Percentiles rank a stretch among this genome's conserved stretches.
phyloP scores from a whole-genome alignment of 1,140 invertebrate genomes.

The Lethrus apterus region DNA sequence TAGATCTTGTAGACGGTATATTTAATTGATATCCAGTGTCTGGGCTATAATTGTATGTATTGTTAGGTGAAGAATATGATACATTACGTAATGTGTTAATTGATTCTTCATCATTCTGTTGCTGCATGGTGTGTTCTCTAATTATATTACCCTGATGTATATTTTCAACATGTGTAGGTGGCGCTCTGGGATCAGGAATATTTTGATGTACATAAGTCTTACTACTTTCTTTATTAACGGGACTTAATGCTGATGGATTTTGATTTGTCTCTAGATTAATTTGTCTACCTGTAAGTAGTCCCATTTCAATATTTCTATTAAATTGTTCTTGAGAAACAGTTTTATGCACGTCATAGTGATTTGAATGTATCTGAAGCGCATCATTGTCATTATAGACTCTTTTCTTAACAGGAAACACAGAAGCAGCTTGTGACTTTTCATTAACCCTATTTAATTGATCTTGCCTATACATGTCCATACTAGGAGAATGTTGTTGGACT shows the following conservation, averaged over 20 bases:
- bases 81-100: not conserved
- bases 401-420: constrained; percentile 48
- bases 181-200: constrained; percentile 27
- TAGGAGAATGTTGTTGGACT: constrained; percentile 18
- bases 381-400: constrained; percentile 50
- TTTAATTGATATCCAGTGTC: constrained; percentile 14
- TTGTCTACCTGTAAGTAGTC: not conserved
- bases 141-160: not conserved
- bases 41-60: constrained; percentile 5
- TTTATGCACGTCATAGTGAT: too few species aligned
- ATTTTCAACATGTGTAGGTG: not conserved
- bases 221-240: constrained; percentile 15
- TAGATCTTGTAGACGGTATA: constrained; percentile 11
- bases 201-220: constrained; percentile 30
- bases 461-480: too few species aligned
- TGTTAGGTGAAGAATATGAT: not conserved
- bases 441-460: too few species aligned
- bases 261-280: not conserved
- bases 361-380: too few species aligned
- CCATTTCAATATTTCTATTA: constrained; percentile 8
- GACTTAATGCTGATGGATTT: too few species aligned
- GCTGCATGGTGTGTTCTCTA: too few species aligned
- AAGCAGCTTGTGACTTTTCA: too few species aligned
- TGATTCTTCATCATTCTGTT: not conserved
- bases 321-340: constrained; percentile 3